Conservation (phyloP, 2,888 invertebrate genomes). For the Orgyia antiqua region DNA sequence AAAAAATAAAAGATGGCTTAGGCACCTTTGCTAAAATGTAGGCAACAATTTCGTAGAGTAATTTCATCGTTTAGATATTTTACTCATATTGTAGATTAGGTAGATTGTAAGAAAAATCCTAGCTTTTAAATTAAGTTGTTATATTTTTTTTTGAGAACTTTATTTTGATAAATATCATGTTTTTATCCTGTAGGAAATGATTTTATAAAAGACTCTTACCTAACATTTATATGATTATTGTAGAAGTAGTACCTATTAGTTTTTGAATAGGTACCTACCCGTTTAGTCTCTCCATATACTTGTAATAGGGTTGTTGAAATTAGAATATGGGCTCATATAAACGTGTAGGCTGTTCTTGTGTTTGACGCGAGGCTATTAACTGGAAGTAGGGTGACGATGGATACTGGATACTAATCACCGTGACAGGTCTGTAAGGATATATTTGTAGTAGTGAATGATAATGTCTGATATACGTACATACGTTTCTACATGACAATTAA, state of each 20-base stretch:
- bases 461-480: conserved; percentile 48
- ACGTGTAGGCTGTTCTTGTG: conserved; percentile 6
- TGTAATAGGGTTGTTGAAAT: conserved; percentile 20
- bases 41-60: conserved; percentile 46
- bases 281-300: conserved; percentile 26
- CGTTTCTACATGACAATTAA: conserved; percentile 55
- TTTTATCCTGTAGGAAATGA: conserved; percentile 41
- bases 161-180: conserved; percentile 66
- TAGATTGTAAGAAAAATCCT: conserved; percentile 37
- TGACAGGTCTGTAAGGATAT: conserved; percentile 40
- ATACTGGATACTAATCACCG: conserved; percentile 25
- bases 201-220: conserved; percentile 42
- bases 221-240: conserved; percentile 34
- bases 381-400: conserved; percentile 14
- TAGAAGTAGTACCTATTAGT: conserved; percentile 33
- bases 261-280: conserved; percentile 35
- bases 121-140: conserved; percentile 36
- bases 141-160: conserved; percentile 60
- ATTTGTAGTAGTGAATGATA: conserved; percentile 28
- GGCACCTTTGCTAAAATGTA: conserved; percentile 15
- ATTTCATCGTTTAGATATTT: conserved; percentile 61
- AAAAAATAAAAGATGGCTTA: no score
- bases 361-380: no score
- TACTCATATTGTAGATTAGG: conserved; percentile 51
- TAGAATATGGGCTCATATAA: conserved; percentile 13